Conservation (phyloP, 2,888 invertebrate genomes). For the Venustoraphidia nigricollis region DNA sequence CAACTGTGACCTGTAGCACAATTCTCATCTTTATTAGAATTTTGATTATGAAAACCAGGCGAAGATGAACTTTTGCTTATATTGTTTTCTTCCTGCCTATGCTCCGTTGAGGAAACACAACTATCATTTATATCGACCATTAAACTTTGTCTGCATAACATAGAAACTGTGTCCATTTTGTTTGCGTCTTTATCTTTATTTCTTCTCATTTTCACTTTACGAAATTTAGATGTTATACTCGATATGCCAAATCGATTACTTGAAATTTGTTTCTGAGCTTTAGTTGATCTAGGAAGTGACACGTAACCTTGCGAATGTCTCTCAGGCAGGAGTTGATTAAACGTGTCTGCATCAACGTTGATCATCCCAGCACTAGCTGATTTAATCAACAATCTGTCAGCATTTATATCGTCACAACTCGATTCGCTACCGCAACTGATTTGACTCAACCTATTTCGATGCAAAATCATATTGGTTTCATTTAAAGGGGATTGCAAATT, state of each 20-base stretch:
- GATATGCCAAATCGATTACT: constrained; percentile 32
- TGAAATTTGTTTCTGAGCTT: constrained; percentile 23
- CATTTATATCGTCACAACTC: constrained; percentile 24
- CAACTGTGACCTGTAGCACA: constrained; percentile 18
- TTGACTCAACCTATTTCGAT: constrained; percentile 33
- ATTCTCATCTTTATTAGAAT: constrained; percentile 15
- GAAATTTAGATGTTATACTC: constrained; percentile 41
- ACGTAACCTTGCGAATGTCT: constrained; percentile 31
- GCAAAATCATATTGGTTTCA: not conserved
- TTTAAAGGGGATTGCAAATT: too few species aligned
- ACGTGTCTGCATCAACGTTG: constrained; percentile 44
- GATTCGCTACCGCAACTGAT: constrained; percentile 48
- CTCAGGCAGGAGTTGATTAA: constrained; percentile 35
- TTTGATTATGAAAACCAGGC: constrained; percentile 14
- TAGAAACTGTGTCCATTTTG: constrained; percentile 45
- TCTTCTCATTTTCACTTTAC: constrained; percentile 35
- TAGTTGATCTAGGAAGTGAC: constrained; percentile 30
- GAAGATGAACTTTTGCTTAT: constrained; percentile 14
- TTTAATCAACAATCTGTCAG: constrained; percentile 40
- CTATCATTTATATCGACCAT: constrained; percentile 39
- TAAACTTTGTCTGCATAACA: constrained; percentile 59
- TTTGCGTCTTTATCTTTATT: constrained; percentile 21
- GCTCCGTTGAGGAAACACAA: constrained; percentile 5
- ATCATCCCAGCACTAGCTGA: constrained; percentile 70
- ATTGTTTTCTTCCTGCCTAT: constrained; percentile 8